Evolutionary conservation across 2,797 vertebrate species (phyloP).

Genomic region (Rhodeus uyekii): DNA sequence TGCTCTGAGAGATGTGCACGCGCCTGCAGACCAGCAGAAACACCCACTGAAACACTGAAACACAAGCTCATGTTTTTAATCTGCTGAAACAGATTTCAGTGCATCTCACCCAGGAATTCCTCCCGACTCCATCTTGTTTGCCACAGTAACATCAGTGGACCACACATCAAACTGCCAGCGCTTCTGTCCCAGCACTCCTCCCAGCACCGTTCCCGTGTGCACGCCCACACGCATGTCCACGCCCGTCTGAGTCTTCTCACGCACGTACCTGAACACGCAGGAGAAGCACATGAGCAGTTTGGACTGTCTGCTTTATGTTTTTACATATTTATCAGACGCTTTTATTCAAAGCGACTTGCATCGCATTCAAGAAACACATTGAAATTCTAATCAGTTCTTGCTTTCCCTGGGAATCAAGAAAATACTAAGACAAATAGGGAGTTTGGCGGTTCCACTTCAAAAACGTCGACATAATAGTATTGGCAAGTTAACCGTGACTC

Average conservation of each 20-base stretch:
- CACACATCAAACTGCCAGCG: conserved; percentile 97
- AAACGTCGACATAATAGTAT: too few species aligned
- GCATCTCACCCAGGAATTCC: conserved; percentile 87
- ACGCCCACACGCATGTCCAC: conserved; percentile 97
- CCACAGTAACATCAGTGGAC: conserved; percentile 95
- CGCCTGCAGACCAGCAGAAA: conserved; percentile 71
- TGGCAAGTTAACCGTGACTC: too few species aligned
- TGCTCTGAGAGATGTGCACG: conserved; percentile 93
- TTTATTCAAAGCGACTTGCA: too few species aligned
- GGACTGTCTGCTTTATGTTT: too few species aligned
- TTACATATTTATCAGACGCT: too few species aligned
- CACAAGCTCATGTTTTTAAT: not conserved
- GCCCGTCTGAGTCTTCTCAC: conserved; percentile 90
- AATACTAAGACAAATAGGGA: too few species aligned
- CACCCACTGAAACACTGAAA: not conserved
- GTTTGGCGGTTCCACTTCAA: too few species aligned
- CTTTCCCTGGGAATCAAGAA: too few species aligned
- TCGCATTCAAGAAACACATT: too few species aligned
- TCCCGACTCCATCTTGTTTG: conserved; percentile 96
- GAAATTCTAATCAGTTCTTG: too few species aligned
- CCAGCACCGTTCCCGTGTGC: conserved; percentile 90
- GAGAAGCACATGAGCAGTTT: not conserved
- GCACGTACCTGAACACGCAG: conserved; percentile 80
- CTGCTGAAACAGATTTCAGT: not conserved
- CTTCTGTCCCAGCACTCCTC: conserved; percentile 93